Evolutionary conservation across 2,797 vertebrate species (phyloP).

Genomic region (Thamnophis elegans): DNA sequence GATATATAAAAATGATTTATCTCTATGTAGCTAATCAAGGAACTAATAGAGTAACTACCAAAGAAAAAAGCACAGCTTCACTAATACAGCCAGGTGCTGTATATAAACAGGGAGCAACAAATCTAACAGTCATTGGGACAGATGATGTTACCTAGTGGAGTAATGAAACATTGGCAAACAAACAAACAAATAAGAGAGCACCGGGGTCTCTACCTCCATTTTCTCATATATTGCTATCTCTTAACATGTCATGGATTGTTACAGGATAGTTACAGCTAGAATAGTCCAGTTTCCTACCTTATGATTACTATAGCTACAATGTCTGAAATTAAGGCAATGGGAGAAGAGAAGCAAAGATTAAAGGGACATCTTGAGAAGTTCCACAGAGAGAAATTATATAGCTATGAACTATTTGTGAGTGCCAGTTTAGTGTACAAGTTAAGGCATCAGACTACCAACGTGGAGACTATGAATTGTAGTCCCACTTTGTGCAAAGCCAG

Average conservation of each 20-base stretch:
- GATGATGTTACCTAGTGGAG: background rate
- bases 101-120: background rate
- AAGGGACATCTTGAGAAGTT: slow-evolving; percentile 43
- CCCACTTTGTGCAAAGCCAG: background rate
- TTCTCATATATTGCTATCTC: slow-evolving; percentile 22
- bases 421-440: background rate
- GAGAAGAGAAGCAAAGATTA: background rate
- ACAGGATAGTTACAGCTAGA: background rate
- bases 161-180: background rate
- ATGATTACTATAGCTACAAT: background rate
- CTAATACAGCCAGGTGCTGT: background rate
- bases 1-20: background rate
- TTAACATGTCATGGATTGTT: slow-evolving; percentile 19
- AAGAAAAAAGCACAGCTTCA: background rate
- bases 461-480: background rate
- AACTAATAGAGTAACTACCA: background rate
- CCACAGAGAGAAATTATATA: background rate
- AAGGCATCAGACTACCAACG: background rate
- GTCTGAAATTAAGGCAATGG: slow-evolving; percentile 4
- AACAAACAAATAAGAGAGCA: background rate
- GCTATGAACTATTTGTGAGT: background rate
- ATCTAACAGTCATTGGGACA: background rate
- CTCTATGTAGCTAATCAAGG: background rate
- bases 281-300: slow-evolving; percentile 19
- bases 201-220: background rate